A percentile compares a stretch with the other conserved stretches of the same genome.
Conservation (phyloP, 2,888 invertebrate genomes). For the Gasteruption jaculator region DNA sequence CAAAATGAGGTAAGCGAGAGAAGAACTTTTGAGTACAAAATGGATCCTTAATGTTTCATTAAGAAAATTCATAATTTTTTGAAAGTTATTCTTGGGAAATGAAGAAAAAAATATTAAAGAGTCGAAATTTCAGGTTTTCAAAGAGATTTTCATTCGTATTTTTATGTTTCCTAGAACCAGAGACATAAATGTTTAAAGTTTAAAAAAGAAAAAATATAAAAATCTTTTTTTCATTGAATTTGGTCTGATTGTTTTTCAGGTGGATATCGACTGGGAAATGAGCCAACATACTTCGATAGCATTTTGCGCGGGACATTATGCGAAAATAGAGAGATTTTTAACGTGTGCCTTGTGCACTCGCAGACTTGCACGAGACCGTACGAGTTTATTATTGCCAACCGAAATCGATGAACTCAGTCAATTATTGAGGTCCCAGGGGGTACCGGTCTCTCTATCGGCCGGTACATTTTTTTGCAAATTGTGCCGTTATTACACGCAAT, state of each 20-base stretch:
- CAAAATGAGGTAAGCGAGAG: slow-evolving; percentile 37
- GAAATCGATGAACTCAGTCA: slow-evolving; percentile 55
- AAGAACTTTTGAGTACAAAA: neutral
- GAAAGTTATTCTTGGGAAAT: too few species aligned
- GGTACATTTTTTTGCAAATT: slow-evolving; percentile 77
- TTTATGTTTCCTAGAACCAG: slow-evolving; percentile 5
- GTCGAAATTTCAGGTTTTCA: too few species aligned
- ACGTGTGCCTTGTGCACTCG: slow-evolving; percentile 75
- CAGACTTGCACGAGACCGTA: slow-evolving; percentile 70
- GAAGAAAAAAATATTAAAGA: too few species aligned
- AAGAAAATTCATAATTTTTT: too few species aligned
- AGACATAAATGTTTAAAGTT: neutral
- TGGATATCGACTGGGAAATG: slow-evolving; percentile 51
- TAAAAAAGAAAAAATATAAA: too few species aligned
- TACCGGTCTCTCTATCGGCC: slow-evolving; percentile 66
- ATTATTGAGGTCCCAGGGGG: slow-evolving; percentile 57
- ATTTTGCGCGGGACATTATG: slow-evolving; percentile 63
- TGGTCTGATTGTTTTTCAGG: slow-evolving; percentile 30
- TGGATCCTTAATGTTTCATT: too few species aligned
- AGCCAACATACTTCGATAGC: slow-evolving; percentile 46
- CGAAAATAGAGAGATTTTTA: slow-evolving; percentile 67
- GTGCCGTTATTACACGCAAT: slow-evolving; percentile 73
- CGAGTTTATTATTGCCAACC: slow-evolving; percentile 64
- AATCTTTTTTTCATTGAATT: slow-evolving; percentile 1
- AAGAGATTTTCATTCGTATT: too few species aligned